Evolutionary conservation across 1,140 invertebrate genomes (phyloP), one percentile per base, ranked within the genome.

Genomic region (Wiebesia pumilae): DNA sequence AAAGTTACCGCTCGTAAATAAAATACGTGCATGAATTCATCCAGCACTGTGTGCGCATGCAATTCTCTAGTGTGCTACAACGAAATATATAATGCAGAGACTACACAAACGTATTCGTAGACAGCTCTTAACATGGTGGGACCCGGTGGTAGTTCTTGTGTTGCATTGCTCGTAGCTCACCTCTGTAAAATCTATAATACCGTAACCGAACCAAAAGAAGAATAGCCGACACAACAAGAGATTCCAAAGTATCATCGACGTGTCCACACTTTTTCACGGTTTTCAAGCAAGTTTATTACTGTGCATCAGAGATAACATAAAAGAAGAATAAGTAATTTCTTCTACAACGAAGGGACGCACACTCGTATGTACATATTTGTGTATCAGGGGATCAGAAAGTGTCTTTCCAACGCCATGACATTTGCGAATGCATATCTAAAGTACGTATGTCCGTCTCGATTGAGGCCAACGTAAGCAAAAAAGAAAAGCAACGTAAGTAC

Each of bases 11-110:
- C 80, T 24, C 35, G 54, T 51, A 3, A 4, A 27, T 30, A 33
- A 30, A 47, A 69, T 40, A 19, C 12, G 0, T 75, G 24, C 24
- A n/a, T 0, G 40, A n/a, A 27, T 12, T 75, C 3, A 75, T 43
- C 1, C 24, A 75, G 12, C 3, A 12, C 4, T 27, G 33, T 38
- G 21, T 75, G 71, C 79, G 79, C 79, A 54, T 58, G 79, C 79
- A 81, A 33, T 54, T 54, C n/a, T 78, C 35, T 65, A 75, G 21
- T 7, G 9, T 75, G 71, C 43, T 75, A 43, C n/a, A 75, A 71
- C 7, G 69, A 71, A 71, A 40, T 73, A 14, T 40, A 43, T 38
- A 43, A 75, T 21, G n/a, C 7, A 43, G 35, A 40, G 38, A 24
- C 19, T 75, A 27, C 7, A 38, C 71, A 73, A 16, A 43, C 79